Evolutionary conservation across 2,888 invertebrate species (phyloP), one percentile per base, ranked within the genome.

Genomic region (Oscheius sp.): DNA sequence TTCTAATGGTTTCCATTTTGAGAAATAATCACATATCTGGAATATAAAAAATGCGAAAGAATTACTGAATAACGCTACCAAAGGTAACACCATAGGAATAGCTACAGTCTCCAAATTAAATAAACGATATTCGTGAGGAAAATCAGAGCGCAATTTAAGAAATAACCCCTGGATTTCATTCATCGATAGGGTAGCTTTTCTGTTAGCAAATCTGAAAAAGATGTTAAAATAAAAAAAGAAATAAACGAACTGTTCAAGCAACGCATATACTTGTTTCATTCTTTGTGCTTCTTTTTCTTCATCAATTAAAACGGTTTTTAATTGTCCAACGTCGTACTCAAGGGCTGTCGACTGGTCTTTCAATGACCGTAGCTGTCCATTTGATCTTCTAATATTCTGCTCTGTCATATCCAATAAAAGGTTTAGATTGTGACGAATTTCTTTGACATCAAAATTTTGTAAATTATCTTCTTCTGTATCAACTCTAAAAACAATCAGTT

Each of bases 341-440:
- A 97, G 89, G 0, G 93, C 92, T 0, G 94, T 92, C 6, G 94
- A 92, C 82, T 93, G 92, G 87, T 97, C 95, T 84, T 93, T 92
- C 7, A 94, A 92, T 78, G 93, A 92, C 63, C 93, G 92, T 1
- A 93, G 92, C 77, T 93, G 92, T 70, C 93, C 92, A 74, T 95
- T 94, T 84, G 94, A 93, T 83, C 93, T 92, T 71, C 98, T 93
- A 69, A 99, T 97, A 80, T 96, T 94, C 91, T 96, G 95, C 90
- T 98, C 98, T 76, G 95, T 94, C 91, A 95, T 93, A 79, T 95
- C 94, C 0, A 97, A 93, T 80, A 98, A 91, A 16, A 97, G 90
- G 88, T 95, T 93, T 52, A 99, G 90, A 91, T 99, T 99, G 88
- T 97, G 95, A 78, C 93, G 92, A 2, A 99, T 92, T 89, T 97